Conservation (phyloP, 2,113 vertebrate species). For the Hydrochoerus hydrochaeris region DNA sequence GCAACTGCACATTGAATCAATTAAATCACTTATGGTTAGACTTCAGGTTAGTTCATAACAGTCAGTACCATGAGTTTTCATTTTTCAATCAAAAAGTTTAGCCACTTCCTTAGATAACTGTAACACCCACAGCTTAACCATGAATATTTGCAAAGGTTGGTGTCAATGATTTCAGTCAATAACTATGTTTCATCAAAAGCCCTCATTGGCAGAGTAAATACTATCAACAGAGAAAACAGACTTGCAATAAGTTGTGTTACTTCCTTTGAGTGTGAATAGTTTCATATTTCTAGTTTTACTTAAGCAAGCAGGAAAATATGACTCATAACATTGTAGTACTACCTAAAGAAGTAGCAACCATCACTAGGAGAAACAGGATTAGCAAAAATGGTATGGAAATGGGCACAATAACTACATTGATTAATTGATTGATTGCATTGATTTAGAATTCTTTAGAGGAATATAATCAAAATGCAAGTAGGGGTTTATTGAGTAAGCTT, state of each 20-base stretch:
- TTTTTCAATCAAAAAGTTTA: not conserved
- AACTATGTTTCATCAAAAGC: not conserved
- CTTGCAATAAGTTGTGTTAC: not conserved
- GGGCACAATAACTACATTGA: not conserved
- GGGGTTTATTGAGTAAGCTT: not conserved
- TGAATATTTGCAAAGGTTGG: not conserved
- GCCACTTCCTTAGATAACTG: not conserved
- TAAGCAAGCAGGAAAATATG: not conserved
- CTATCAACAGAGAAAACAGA: slow-evolving; percentile 11
- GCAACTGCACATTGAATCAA: too few species aligned
- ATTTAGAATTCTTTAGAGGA: not conserved
- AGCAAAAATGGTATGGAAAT: not conserved
- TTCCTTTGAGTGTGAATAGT: not conserved
- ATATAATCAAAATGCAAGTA: not conserved
- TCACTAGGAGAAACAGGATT: not conserved
- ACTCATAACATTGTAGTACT: not conserved
- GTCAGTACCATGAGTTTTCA: not conserved
- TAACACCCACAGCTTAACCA: not conserved
- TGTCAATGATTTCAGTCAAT: not conserved
- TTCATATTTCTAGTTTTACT: not conserved
- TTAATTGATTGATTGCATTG: too few species aligned
- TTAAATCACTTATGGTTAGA: too few species aligned
- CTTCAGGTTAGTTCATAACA: too few species aligned
- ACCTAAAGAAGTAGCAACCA: not conserved
- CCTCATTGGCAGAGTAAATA: not conserved